Conservation (phyloP, 2,888 invertebrate species). For the Drymonia ruficornis region DNA sequence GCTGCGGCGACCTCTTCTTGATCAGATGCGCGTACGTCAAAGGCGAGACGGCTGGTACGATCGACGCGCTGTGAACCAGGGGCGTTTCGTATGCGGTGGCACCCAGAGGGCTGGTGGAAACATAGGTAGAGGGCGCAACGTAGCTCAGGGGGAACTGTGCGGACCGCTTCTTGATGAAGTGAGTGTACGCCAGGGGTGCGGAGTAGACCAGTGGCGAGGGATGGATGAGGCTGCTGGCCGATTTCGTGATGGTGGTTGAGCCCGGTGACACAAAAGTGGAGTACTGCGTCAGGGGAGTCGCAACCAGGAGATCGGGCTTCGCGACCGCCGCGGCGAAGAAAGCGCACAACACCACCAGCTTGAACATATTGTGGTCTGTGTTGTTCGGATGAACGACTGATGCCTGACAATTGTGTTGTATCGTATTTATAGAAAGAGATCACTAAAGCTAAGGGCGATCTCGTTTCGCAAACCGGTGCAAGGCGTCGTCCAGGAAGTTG, state of each 20-base stretch:
- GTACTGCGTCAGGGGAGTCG: slow-evolving; percentile 37
- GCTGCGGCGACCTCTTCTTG: slow-evolving; percentile 59
- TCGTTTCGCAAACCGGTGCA: slow-evolving; percentile 74
- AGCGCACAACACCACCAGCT: slow-evolving; percentile 85
- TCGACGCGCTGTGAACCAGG: slow-evolving; percentile 26
- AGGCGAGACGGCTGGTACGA: slow-evolving; percentile 34
- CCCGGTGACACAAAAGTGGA: slow-evolving; percentile 49
- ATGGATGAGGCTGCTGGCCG: slow-evolving; percentile 74
- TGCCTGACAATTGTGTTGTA: slow-evolving; percentile 43
- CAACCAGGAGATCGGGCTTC: slow-evolving; percentile 45
- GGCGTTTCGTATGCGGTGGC: slow-evolving; percentile 35
- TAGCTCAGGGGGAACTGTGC: slow-evolving; percentile 33
- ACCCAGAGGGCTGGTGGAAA: slow-evolving; percentile 33
- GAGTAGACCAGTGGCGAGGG: slow-evolving; percentile 65
- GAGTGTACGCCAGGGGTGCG: slow-evolving; percentile 52
- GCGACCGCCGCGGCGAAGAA: slow-evolving; percentile 84
- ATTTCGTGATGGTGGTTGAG: slow-evolving; percentile 62
- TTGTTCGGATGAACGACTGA: slow-evolving; percentile 72
- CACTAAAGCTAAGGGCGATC: slow-evolving; percentile 67
- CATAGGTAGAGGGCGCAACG: slow-evolving; percentile 42
- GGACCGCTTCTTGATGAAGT: slow-evolving; percentile 61
- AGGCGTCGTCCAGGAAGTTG: slow-evolving; percentile 70
- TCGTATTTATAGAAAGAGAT: slow-evolving; percentile 73
- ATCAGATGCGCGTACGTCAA: slow-evolving; percentile 54
- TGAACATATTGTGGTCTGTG: slow-evolving; percentile 77